Base-by-base conservation (phyloP, 2,888 invertebrate genomes). In the Harpalus rubripes region DNA sequence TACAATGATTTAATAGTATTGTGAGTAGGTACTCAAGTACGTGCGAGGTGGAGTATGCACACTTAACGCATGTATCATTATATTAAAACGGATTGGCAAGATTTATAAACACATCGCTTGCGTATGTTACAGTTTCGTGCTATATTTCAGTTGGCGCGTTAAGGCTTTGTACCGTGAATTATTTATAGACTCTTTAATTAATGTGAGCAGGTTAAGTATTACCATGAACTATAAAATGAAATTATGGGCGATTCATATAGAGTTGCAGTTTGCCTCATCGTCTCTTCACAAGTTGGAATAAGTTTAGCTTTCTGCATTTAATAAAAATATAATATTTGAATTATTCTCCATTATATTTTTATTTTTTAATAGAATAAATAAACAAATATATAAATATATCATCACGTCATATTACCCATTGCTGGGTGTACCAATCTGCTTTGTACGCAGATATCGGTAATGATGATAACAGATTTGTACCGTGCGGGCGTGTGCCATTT, bases 151-250 rank as follows among this genome's bases (percentile, higher is more conserved):
- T 63, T 63, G 22, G 63, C 61, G 65, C 63, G 61, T 72, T 68
- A 59, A 44, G 39, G 56, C 82, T 82, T 68, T 82, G 82, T 68
- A 82, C 72, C 68, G 63, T 82, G 82, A 56, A 81, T 81, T 83
- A 83, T 83, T 83, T 83, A 83, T 83, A 76, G 74, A 61, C 22
- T 41, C 76, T 83, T 83, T 83, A 83, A 83, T 83, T 83, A 83
- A 83, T 83, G 83, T 83, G 83, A 83, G 59, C 83, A 61, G 83
- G 83, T 83, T 83, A 83, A 83, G 83, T 76, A 76, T 83, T 74
- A 44, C 83, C 74, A 61, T 63, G 74, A 83, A 76, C 83, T 76
- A 76, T 76, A 83, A 83, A 76, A 83, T 44, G 59, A 76, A 83
- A 76, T 83, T 83, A 83, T 76, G 59, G 8, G n/a, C 61, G 59